These are phyloP conservation scores for Rosalia funebris DNA, from an alignment of 2,888 invertebrate genomes.

Conservation along the genomic window DNA sequence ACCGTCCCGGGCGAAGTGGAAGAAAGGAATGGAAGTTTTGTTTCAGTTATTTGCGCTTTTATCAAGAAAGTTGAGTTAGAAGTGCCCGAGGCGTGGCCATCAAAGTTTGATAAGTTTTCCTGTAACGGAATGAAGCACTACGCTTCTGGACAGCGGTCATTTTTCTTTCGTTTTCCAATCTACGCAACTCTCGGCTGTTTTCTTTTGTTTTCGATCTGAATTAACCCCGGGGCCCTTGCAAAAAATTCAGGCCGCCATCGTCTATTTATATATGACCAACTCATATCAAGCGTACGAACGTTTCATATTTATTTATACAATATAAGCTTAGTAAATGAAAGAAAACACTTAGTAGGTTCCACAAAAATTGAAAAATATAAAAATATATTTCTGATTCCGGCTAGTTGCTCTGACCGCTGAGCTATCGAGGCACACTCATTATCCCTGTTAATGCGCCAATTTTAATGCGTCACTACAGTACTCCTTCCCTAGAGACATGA, in stretches of 20 bases:
- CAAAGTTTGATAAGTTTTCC: conserved; percentile 65
- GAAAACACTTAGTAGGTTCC: too few species aligned
- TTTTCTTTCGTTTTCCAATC: conserved; percentile 67
- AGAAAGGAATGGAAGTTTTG: conserved; percentile 53
- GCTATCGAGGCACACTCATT: too few species aligned
- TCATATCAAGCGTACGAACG: not conserved
- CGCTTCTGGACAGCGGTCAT: conserved; percentile 63
- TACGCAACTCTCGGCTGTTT: conserved; percentile 58
- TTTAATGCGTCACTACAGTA: too few species aligned
- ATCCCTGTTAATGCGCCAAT: too few species aligned
- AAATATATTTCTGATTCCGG: too few species aligned
- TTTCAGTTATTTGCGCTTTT: conserved; percentile 63
- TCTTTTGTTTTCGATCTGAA: conserved; percentile 48
- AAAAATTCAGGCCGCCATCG: conserved; percentile 5
- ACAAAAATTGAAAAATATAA: too few species aligned
- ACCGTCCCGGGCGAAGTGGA: conserved; percentile 42
- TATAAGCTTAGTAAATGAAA: too few species aligned
- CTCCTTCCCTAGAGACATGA: too few species aligned
- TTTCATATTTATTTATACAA: too few species aligned
- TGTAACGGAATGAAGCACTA: conserved; percentile 56
- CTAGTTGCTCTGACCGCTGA: too few species aligned
- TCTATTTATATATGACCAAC: not conserved
- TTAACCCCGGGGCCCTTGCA: conserved; percentile 33
- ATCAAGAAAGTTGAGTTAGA: conserved; percentile 61
- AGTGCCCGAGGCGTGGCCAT: conserved; percentile 59